Percentiles rank a stretch among this genome's conserved stretches.
These are phyloP conservation scores for Xylota sylvarum DNA, from an alignment of 2,888 invertebrate species.

Conservation along the genomic window DNA sequence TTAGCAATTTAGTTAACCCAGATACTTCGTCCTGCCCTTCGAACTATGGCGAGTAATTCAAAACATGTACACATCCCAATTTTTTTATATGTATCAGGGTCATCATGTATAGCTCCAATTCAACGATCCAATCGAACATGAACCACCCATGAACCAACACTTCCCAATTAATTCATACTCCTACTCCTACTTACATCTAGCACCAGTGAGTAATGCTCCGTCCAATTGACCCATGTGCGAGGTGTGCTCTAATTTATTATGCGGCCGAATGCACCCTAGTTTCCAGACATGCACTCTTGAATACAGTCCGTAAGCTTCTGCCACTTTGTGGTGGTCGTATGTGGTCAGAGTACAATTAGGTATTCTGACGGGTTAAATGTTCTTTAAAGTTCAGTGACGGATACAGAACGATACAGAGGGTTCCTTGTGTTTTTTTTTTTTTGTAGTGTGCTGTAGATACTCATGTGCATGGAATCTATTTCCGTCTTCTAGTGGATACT, in stretches of 20 bases:
- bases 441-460: neutral
- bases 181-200: constrained; percentile 20
- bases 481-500: neutral
- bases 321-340: constrained; percentile 35
- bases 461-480: neutral
- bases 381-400: constrained; percentile 43
- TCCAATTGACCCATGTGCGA: constrained; percentile 57
- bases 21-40: too few relatives aligned
- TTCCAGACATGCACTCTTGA: constrained; percentile 37
- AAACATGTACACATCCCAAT: neutral
- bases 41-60: neutral
- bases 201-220: constrained; percentile 36
- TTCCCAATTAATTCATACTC: constrained; percentile 4
- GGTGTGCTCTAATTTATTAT: constrained; percentile 49
- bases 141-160: constrained; percentile 1
- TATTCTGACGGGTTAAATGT: constrained; percentile 43
- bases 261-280: constrained; percentile 46
- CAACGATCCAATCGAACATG: neutral
- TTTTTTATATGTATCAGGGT: neutral
- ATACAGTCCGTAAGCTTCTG: constrained; percentile 22
- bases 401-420: constrained; percentile 17
- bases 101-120: neutral
- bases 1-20: too few relatives aligned
- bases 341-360: constrained; percentile 51
- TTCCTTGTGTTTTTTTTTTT: constrained; percentile 1